Percentiles rank a stretch among this genome's conserved stretches.
Conservation (phyloP, 2,888 invertebrate species). For the Brenthis daphne region DNA sequence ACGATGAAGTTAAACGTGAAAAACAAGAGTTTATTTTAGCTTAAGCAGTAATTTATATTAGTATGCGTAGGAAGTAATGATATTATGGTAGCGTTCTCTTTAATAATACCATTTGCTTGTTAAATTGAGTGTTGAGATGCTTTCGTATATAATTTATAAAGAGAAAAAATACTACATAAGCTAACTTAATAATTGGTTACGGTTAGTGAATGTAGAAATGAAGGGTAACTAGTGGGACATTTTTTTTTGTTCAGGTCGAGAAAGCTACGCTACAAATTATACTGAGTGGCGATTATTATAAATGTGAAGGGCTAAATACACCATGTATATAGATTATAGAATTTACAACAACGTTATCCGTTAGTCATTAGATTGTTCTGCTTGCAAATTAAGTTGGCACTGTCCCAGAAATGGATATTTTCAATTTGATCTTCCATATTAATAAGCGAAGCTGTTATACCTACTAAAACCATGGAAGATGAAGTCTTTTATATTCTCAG, state of each 20-base stretch:
- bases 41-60: not conserved
- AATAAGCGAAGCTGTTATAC: constrained; percentile 11
- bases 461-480: constrained; percentile 2
- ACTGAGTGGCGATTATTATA: constrained; percentile 27
- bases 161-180: no score
- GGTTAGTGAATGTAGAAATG: no score
- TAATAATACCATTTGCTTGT: no score
- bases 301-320: constrained; percentile 34
- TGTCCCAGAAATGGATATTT: constrained; percentile 44
- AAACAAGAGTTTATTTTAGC: constrained; percentile 5
- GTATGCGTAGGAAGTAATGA: not conserved
- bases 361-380: constrained; percentile 48
- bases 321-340: constrained; percentile 38
- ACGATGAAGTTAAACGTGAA: constrained; percentile 50
- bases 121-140: no score
- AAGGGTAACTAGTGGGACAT: not conserved
- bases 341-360: constrained; percentile 42
- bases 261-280: constrained; percentile 1
- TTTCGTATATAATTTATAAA: no score
- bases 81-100: no score
- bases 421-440: constrained; percentile 36
- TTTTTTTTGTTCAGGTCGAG: not conserved
- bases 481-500: not conserved
- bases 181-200: no score
- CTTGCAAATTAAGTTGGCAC: constrained; percentile 45